Evolutionary conservation across 2,888 invertebrate species (phyloP), one percentile per base, ranked within the genome.

Genomic region (Horisme vitalbata): DNA sequence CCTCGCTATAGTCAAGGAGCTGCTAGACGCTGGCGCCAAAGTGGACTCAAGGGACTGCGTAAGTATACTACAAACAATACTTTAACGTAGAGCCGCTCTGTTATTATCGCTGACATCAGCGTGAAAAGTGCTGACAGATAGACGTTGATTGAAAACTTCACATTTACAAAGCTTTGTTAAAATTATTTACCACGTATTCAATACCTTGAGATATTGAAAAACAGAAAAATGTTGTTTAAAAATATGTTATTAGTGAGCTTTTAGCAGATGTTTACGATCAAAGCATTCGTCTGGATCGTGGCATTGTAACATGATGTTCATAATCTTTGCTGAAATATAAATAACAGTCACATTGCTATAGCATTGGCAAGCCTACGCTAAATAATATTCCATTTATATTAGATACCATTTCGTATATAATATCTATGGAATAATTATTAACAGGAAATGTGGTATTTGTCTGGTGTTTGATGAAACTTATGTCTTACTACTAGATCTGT

Each of bases 21-120:
- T 99, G 31, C 76, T 98, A 45, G 96, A 97, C 64, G 94, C 95
- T 72, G 96, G 95, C 38, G 96, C 96, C 9, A 92, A 93, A 49
- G 91, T 98, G 46, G 97, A 98, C 71, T 95, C 97, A 52, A 92
- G 94, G 59, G 97, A 97, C 77, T 94, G 96, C 92, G 96, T 96
- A 72, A 85, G 91, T 79, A 55, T 30, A 11, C 11, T 9, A 26
- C n/a, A n/a, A n/a, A n/a, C n/a, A n/a, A n/a, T n/a, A n/a, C n/a
- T n/a, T n/a, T n/a, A n/a, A n/a, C n/a, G n/a, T n/a, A n/a, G n/a
- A n/a, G n/a, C n/a, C n/a, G n/a, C n/a, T n/a, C n/a, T n/a, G n/a
- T 20, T 3, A 7, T 20, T 7, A 2, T 20, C 20, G n/a, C n/a
- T 9, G 24, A 9, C 5, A 9, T 9, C 21, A 41, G 3, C 20